Conservation (phyloP, 2,113 vertebrate genomes). For the Daubentonia madagascariensis region DNA sequence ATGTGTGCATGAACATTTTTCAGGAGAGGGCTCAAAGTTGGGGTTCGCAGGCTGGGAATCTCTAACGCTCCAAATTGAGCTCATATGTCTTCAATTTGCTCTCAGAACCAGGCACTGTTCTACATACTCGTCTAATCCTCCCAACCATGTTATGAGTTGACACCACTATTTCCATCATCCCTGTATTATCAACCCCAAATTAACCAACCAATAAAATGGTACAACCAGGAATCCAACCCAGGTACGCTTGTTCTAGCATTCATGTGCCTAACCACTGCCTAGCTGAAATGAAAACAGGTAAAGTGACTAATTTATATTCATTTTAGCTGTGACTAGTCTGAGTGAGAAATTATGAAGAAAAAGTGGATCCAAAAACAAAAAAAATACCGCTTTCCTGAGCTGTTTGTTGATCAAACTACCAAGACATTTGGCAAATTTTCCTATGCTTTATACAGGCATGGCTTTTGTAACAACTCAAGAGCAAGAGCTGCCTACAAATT, state of each 20-base stretch:
- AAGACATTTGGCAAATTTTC: neutral
- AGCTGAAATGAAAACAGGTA: neutral
- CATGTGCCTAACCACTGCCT: fast-evolving
- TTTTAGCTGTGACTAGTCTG: neutral
- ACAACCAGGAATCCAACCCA: neutral
- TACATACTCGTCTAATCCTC: neutral
- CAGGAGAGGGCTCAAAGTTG: neutral
- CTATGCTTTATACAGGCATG: fast-evolving
- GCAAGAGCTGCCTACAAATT: no score
- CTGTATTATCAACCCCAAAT: neutral
- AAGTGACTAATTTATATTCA: neutral
- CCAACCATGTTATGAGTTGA: neutral
- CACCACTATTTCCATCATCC: neutral
- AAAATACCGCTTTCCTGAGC: neutral
- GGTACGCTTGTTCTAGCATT: fast-evolving
- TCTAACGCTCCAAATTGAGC: fast-evolving
- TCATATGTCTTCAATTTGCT: neutral
- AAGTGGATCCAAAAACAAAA: neutral
- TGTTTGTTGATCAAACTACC: neutral
- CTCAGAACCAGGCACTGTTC: neutral
- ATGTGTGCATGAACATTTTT: fast-evolving
- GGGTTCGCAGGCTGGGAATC: neutral
- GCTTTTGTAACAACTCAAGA: neutral
- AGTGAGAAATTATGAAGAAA: neutral
- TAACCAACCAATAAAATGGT: neutral